phyloP scores from a whole-genome alignment of 1,140 invertebrate genomes.

The Lordiphosa collinella region DNA sequence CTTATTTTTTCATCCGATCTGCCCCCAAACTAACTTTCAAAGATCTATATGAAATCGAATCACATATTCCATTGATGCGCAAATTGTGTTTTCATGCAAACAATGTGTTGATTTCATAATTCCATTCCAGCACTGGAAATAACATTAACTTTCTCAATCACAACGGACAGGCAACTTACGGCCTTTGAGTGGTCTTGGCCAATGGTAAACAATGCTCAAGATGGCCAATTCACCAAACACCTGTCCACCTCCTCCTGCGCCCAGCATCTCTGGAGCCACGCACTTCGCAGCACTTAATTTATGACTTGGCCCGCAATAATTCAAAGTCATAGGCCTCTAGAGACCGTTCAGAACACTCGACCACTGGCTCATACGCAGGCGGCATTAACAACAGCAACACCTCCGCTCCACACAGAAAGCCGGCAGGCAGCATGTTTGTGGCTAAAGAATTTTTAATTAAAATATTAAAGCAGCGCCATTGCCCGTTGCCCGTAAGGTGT shows the following conservation, averaged over 20 bases:
- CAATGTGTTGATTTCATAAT: too few species aligned
- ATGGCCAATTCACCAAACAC: background rate
- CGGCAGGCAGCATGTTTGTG: constrained; percentile 35
- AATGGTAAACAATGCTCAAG: too few species aligned
- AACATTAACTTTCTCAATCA: too few species aligned
- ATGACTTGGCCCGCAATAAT: constrained; percentile 73
- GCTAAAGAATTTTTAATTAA: constrained; percentile 73
- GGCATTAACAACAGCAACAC: constrained; percentile 16
- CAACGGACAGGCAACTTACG: too few species aligned
- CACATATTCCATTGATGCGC: too few species aligned
- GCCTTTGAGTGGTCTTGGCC: too few species aligned
- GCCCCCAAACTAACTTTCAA: too few species aligned
- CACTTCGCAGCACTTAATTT: constrained; percentile 61
- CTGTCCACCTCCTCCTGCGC: background rate
- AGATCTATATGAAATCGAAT: too few species aligned
- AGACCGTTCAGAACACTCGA: constrained; percentile 64
- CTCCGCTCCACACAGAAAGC: constrained; percentile 19
- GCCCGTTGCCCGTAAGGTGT: constrained; percentile 60
- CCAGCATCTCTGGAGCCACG: constrained; percentile 11
- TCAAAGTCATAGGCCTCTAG: constrained; percentile 74
- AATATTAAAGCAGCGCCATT: constrained; percentile 65
- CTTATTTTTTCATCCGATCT: too few species aligned
- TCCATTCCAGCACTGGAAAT: too few species aligned
- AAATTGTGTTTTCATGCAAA: too few species aligned
- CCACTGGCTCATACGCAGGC: constrained; percentile 26